phyloP scores from a whole-genome alignment of 1,140 invertebrate species.

The Monochamus saltuarius region DNA sequence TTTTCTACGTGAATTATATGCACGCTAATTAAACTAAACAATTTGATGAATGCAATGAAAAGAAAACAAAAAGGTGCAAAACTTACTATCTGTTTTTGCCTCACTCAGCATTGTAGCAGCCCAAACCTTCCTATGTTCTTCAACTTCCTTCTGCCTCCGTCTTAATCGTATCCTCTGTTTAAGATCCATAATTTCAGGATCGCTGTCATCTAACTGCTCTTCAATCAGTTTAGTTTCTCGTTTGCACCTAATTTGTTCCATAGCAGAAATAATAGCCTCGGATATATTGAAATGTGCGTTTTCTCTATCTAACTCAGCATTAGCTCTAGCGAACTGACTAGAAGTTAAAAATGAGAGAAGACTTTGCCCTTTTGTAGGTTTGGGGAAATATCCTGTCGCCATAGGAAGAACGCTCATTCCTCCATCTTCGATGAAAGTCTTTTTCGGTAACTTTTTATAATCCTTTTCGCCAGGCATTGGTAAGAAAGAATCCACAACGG shows the following conservation, averaged over 20 bases:
- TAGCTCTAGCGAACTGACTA: slow-evolving; percentile 67
- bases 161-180: slow-evolving; percentile 66
- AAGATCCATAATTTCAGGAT: slow-evolving; percentile 68
- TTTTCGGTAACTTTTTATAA: slow-evolving; percentile 55
- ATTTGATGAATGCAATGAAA: not conserved
- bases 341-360: slow-evolving; percentile 73
- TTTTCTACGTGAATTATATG: too few relatives aligned
- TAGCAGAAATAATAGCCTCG: slow-evolving; percentile 81
- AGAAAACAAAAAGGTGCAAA: not conserved
- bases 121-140: slow-evolving; percentile 52
- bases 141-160: slow-evolving; percentile 55
- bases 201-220: slow-evolving; percentile 63
- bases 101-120: slow-evolving; percentile 52
- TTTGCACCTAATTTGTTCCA: slow-evolving; percentile 68
- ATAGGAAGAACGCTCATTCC: slow-evolving; percentile 60
- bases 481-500: slow-evolving; percentile 46
- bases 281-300: slow-evolving; percentile 86
- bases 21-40: slow-evolving; percentile 7
- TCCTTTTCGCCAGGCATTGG: slow-evolving; percentile 58
- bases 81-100: slow-evolving; percentile 63
- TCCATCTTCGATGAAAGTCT: slow-evolving; percentile 66
- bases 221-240: slow-evolving; percentile 48
- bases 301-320: slow-evolving; percentile 80
- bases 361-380: slow-evolving; percentile 71
- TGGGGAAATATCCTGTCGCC: slow-evolving; percentile 62